phyloP scores from a whole-genome alignment of 2,113 vertebrate genomes.

The Pyxicephalus adspersus region DNA sequence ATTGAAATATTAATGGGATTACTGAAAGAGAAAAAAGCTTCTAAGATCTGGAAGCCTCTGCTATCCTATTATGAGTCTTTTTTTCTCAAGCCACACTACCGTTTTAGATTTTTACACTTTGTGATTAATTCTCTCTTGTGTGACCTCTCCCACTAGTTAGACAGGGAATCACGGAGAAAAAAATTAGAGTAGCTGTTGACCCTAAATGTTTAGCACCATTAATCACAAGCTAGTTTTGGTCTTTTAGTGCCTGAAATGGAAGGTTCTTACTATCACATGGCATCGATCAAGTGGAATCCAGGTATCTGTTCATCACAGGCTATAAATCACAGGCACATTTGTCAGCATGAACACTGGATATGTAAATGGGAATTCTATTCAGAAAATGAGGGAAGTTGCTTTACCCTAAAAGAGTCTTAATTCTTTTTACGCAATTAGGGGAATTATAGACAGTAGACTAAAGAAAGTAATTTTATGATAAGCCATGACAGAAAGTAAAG shows the following conservation, averaged over 20 bases:
- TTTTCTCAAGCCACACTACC: slow-evolving; percentile 5
- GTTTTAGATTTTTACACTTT: slow-evolving; percentile 72
- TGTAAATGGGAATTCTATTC: slow-evolving; percentile 97
- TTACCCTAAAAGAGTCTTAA: slow-evolving; percentile 81
- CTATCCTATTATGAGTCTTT: slow-evolving; percentile 59
- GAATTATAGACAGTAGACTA: slow-evolving; percentile 78
- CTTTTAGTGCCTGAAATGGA: slow-evolving; percentile 82
- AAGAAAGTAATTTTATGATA: slow-evolving; percentile 73
- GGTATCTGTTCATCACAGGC: slow-evolving; percentile 92
- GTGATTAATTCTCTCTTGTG: slow-evolving; percentile 81
- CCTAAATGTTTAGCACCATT: slow-evolving; percentile 92
- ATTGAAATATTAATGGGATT: slow-evolving; percentile 40
- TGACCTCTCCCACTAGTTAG: slow-evolving; percentile 88
- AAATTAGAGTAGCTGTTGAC: slow-evolving; percentile 77
- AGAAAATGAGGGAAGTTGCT: slow-evolving; percentile 86
- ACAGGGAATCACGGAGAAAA: slow-evolving; percentile 75
- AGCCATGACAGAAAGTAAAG: slow-evolving; percentile 19
- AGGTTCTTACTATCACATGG: slow-evolving; percentile 85
- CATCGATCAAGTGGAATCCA: slow-evolving; percentile 89
- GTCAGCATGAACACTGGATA: slow-evolving; percentile 89
- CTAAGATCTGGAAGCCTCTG: slow-evolving; percentile 47
- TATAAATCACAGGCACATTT: slow-evolving; percentile 93
- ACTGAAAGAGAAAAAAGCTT: slow-evolving; percentile 17
- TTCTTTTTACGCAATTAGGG: slow-evolving; percentile 91
- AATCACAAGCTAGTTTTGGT: slow-evolving; percentile 84